Conservation (phyloP, 2,797 vertebrate species). For the Antennarius maculatus region DNA sequence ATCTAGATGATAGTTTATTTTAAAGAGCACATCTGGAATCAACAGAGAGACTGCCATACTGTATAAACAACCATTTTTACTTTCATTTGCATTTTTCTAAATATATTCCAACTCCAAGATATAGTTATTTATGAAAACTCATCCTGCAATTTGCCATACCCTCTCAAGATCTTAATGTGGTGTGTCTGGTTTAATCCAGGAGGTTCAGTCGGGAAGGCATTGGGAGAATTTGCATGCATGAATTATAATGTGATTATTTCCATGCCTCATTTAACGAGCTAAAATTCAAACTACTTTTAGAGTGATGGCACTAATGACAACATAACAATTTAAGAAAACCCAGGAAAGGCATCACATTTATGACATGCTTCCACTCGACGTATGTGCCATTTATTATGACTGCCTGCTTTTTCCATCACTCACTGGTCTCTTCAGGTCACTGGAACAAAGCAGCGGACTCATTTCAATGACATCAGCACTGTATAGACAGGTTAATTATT, state of each 20-base stretch:
- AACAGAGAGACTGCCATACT: neutral
- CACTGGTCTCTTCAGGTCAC: neutral
- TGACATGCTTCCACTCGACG: slow-evolving; percentile 10
- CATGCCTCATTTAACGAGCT: slow-evolving; percentile 55
- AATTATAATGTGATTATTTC: slow-evolving; percentile 47
- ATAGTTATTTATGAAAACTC: neutral
- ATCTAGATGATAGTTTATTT: slow-evolving; percentile 8
- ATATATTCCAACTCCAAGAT: neutral
- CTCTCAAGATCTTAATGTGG: slow-evolving; percentile 17
- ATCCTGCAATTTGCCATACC: neutral
- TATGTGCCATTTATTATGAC: slow-evolving; percentile 14
- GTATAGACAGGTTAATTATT: neutral
- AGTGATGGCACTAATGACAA: slow-evolving; percentile 27
- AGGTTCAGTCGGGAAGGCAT: slow-evolving; percentile 35
- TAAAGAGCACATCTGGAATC: slow-evolving; percentile 1
- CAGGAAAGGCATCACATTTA: slow-evolving; percentile 35
- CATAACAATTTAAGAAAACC: slow-evolving; percentile 8
- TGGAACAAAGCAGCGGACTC: slow-evolving; percentile 3
- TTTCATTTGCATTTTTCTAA: slow-evolving; percentile 14
- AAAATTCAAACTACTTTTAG: slow-evolving; percentile 36
- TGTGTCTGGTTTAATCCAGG: slow-evolving; percentile 2
- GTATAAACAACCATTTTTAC: slow-evolving; percentile 1
- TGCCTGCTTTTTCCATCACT: slow-evolving; percentile 3
- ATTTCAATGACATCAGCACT: slow-evolving; percentile 2
- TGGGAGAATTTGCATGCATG: slow-evolving; percentile 33